Percentiles rank a stretch among this genome's conserved stretches.
These are phyloP conservation scores for Poeciliopsis gracilis DNA, from an alignment of 2,797 vertebrate species.

Conservation along the genomic window DNA sequence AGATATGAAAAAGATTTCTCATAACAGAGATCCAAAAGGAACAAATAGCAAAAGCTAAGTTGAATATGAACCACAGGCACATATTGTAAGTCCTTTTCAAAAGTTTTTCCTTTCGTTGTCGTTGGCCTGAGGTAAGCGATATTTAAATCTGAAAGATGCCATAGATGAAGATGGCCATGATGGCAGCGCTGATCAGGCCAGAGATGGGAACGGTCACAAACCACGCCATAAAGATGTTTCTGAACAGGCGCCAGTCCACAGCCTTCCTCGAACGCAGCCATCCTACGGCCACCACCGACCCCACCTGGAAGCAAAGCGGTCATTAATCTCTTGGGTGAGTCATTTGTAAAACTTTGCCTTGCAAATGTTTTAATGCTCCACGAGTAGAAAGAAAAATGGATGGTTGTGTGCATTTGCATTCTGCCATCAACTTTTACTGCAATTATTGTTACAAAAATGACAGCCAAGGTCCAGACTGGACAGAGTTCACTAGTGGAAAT, in stretches of 20 bases:
- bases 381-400: background rate
- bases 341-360: background rate
- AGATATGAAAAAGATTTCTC: conserved; percentile 63
- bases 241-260: conserved; percentile 97
- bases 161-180: conserved; percentile 92
- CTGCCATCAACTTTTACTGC: background rate
- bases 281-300: conserved; percentile 95
- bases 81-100: conserved; percentile 50
- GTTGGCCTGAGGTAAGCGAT: conserved; percentile 62
- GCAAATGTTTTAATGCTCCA: background rate
- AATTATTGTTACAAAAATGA: background rate
- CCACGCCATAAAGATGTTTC: conserved; percentile 99
- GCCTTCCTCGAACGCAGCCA: conserved; percentile 96
- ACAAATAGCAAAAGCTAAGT: conserved; percentile 53
- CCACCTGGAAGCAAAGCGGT: conserved; percentile 83
- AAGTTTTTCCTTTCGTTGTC: conserved; percentile 15
- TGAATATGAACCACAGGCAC: conserved; percentile 65
- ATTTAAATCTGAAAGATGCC: conserved; percentile 64
- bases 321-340: background rate
- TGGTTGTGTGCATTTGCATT: background rate
- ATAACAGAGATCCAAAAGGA: conserved; percentile 46
- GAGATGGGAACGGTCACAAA: conserved; percentile 98
- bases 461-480: background rate
- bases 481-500: background rate
- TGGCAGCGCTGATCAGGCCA: conserved; percentile 92